These are phyloP conservation scores for Syrrhaptes paradoxus DNA, from an alignment of 2,113 vertebrate genomes.

Conservation along the genomic window DNA sequence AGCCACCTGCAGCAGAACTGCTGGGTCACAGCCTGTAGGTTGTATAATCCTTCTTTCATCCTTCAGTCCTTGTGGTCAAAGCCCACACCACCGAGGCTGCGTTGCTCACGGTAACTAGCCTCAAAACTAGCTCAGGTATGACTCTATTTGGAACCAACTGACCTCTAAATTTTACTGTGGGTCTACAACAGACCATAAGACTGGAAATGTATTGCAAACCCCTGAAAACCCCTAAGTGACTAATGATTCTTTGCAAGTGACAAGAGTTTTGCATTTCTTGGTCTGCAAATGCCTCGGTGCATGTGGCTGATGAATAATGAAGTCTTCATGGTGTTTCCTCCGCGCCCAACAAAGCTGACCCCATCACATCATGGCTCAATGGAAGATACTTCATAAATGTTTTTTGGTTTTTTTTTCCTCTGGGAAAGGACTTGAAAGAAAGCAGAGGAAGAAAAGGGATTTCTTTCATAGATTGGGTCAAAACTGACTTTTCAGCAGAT, in stretches of 20 bases:
- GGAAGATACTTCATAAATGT: not conserved
- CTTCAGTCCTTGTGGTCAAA: not conserved
- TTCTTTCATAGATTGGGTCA: not conserved
- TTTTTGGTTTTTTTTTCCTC: rapidly evolving
- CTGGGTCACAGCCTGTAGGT: not conserved
- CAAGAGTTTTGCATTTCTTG: not conserved
- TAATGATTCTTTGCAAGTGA: not conserved
- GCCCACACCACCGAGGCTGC: not conserved
- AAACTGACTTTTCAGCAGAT: not conserved
- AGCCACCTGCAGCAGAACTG: not conserved
- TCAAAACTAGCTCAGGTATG: not conserved
- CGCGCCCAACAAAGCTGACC: rapidly evolving
- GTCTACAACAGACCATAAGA: not conserved
- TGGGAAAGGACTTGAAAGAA: not conserved
- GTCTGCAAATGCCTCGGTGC: not conserved
- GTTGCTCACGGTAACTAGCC: not conserved
- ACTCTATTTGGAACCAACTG: not conserved
- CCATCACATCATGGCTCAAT: not conserved
- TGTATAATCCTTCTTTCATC: not conserved
- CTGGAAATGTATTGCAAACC: not conserved
- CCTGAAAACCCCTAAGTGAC: not conserved
- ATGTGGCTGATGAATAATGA: not conserved
- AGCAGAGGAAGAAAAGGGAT: not conserved
- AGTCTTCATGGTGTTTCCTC: not conserved
- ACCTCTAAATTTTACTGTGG: not conserved